Base-by-base conservation (phyloP, 2,888 invertebrate genomes). In the Tillus elongatus region DNA sequence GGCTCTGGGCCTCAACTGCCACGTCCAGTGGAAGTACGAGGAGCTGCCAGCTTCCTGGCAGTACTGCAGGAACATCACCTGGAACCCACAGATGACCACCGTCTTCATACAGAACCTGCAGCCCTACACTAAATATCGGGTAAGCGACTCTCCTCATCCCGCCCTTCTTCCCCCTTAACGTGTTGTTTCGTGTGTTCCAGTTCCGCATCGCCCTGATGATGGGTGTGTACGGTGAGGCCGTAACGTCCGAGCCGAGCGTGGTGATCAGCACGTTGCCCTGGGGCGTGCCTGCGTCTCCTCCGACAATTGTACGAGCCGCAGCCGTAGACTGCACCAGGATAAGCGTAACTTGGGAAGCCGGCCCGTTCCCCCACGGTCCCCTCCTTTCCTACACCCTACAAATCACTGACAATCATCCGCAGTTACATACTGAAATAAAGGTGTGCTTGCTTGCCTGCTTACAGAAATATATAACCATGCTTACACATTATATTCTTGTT, bases 121-220 rank as follows among this genome's bases (percentile, higher is more conserved):
- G 47, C 91, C 93, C 0, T 92, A 87, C 59, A 86, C 90, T 1
- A 87, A 85, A 59, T 93, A 93, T 60, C 77, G 83, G 71, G 92
- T 92, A 68, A 69, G 72, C 58, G 12, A 26, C 35, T 9, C 8
- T 13, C 9, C 13, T 14, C 4, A 13, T 29, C 4, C 9, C 29
- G 4, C 29, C n/a, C n/a, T n/a, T n/a, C n/a, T n/a, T n/a, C 9
- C 6, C n/a, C n/a, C n/a, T n/a, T n/a, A n/a, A n/a, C n/a, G n/a
- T n/a, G n/a, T n/a, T n/a, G n/a, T n/a, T n/a, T n/a, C n/a, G n/a
- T n/a, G n/a, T n/a, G n/a, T n/a, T n/a, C 8, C 67, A 91, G 91
- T 93, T 93, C 68, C 83, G 91, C 38, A 81, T 92, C 39, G 86
- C 87, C 29, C 72, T 89, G 50, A 74, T 86, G 33, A 68, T 91